Base-by-base conservation (phyloP, 1,140 invertebrate species). In the Microplitis demolitor region DNA sequence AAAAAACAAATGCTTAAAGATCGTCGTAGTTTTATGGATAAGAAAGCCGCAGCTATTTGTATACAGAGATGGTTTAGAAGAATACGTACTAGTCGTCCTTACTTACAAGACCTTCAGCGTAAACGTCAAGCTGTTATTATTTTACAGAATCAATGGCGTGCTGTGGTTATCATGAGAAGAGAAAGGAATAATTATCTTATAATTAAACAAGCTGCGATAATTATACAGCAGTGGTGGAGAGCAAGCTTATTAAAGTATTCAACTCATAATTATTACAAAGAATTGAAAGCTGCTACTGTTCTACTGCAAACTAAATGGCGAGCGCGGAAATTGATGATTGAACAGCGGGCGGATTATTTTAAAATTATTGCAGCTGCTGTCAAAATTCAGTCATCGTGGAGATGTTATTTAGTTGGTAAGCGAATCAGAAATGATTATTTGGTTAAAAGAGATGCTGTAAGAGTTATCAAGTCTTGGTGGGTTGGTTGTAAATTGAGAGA, bases 141-240 rank as follows among this genome's bases (percentile, higher is more conserved):
- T 1, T 79, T 92, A 53, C 91, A 92, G 72, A 89, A 87, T 74
- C 87, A 87, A 72, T 90, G 84, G 66, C 86, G 89, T 51, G 88
- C 88, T 73, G 89, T 83, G 78, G 56, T 87, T n/a, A 83, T 82
- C 6, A 87, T 87, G 37, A 88, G 78, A 75, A 31, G 66, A 5
- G 71, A 84, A 56, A 58, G 76, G 39, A 6, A 61, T 64, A 50
- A 72, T 50, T 87, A 74, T 66, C 4, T 84, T 9, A 74, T 71
- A 63, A 78, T 86, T 0, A 84, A 77, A 79, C 80, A 74, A 3
- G 79, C 85, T 2, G 77, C 78, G n/a, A 64, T 85, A 3, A 77
- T 75, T 31, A 81, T 90, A 54, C 89, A 90, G 74, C 81, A 74
- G 9, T 79, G 78, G 56, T 88, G 87, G 75, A 85, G 86, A 76